These are phyloP conservation scores for Drosophila tani DNA, from an alignment of 1,140 invertebrate species.

Conservation along the genomic window DNA sequence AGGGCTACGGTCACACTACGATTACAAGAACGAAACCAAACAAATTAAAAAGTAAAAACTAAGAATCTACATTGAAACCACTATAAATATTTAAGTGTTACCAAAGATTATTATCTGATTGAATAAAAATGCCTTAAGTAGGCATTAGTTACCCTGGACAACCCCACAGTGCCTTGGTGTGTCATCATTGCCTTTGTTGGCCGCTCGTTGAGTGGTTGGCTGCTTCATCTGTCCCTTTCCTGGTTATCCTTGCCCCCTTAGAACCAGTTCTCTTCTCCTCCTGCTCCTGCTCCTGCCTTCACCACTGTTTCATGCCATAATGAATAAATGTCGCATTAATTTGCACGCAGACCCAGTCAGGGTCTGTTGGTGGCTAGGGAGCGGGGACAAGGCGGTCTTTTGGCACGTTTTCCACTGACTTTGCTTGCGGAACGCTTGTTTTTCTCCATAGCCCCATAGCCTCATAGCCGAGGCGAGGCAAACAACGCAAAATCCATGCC, in stretches of 20 bases:
- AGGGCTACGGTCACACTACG: too few relatives aligned
- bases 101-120: neutral
- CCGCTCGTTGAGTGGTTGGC: conserved; percentile 53
- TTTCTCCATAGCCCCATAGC: conserved; percentile 34
- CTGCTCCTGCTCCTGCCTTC: neutral
- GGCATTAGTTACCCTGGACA: neutral
- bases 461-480: conserved; percentile 18
- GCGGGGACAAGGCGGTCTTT: conserved; percentile 5
- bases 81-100: too few relatives aligned
- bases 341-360: conserved; percentile 62
- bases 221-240: conserved; percentile 32
- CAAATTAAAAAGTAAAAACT: too few relatives aligned
- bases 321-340: conserved; percentile 80
- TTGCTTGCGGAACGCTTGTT: conserved; percentile 48
- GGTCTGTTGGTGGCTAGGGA: neutral
- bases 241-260: conserved; percentile 9
- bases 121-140: neutral
- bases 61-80: too few relatives aligned
- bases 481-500: conserved; percentile 65
- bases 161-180: conserved; percentile 29
- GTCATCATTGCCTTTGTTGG: conserved; percentile 49
- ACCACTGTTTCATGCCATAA: conserved; percentile 62
- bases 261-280: neutral
- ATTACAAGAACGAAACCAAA: too few relatives aligned
- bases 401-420: conserved; percentile 53